Evolutionary conservation across 2,888 invertebrate species (phyloP), one percentile per base, ranked within the genome.

Genomic region (Dynastes maya): DNA sequence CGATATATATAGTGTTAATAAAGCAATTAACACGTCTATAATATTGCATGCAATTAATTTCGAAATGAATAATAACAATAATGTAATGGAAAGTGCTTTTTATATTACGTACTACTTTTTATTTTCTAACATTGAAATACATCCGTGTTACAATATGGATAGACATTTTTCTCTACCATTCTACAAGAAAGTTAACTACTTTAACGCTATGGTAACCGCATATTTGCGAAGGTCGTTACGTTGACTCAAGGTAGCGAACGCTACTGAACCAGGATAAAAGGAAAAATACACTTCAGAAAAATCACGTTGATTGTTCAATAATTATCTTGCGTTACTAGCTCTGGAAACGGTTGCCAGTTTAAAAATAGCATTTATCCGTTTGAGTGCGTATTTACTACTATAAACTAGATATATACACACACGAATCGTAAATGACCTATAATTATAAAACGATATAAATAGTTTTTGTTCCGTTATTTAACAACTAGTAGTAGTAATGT

Each of bases 281-380:
- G 32, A 45, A 27, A 45, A 63, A 61, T 37, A 49, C 51, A 27
- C 63, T 51, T 68, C 11, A 29, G 29, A 63, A 68, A 68, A 51
- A 68, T 68, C 45, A 11, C 45, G 11, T 49, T 51, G 22, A 68
- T 68, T 51, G 68, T 68, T 68, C 29, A 51, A 58, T 68, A 68
- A 68, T 68, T 68, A 63, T 29, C 63, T 58, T 8, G 55, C 8
- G 8, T 63, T 63, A 63, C 63, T 4, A 29, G 27, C 63, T 11
- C n/a, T 55, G n/a, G 55, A 55, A 16, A 55, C 53, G 29, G 55
- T 55, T n/a, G 22, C 27, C 45, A 3, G 72, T 58, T 74, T 74
- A 74, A 74, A 74, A 74, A 74, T 74, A 74, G 61, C 45, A 11
- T 74, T 58, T 74, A 74, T 74, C 72, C 72, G 72, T 61, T 16